Conservation (phyloP, 2,797 vertebrate genomes). For the Gymnoscopelus braueri region DNA sequence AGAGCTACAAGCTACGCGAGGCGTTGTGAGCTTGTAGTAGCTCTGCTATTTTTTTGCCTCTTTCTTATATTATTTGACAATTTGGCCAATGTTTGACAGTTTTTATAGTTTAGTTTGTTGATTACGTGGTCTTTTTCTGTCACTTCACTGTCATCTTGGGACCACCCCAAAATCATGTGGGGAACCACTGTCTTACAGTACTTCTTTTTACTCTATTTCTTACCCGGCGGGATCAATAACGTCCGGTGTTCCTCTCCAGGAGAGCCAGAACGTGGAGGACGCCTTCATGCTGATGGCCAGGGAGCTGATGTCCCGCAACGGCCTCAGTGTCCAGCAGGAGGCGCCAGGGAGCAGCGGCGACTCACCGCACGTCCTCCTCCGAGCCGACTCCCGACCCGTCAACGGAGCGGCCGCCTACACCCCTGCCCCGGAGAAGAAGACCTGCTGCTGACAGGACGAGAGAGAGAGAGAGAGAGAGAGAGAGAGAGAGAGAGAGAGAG, state of each 20-base stretch:
- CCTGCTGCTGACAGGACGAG: conserved; percentile 64
- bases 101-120: too few species aligned
- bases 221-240: too few species aligned
- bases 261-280: conserved; percentile 74
- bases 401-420: conserved; percentile 24
- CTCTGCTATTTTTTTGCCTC: too few species aligned
- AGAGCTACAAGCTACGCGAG: too few species aligned
- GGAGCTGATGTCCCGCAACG: conserved; percentile 75
- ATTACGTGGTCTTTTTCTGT: too few species aligned
- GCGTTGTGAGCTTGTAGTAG: too few species aligned
- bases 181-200: too few species aligned
- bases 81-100: too few species aligned
- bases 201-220: too few species aligned
- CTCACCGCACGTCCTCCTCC: conserved; percentile 50
- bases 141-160: too few species aligned
- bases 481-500: neutral
- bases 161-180: too few species aligned
- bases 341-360: neutral
- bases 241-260: conserved; percentile 39
- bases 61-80: too few species aligned
- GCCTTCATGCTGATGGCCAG: conserved; percentile 77
- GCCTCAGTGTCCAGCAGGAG: conserved; percentile 59
- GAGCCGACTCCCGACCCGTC: conserved; percentile 61
- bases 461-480: neutral
- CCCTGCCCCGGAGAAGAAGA: conserved; percentile 62